A percentile compares a stretch with the other conserved stretches of the same genome.
phyloP scores from a whole-genome alignment of 2,888 invertebrate species.

The Mimachlamys varia region DNA sequence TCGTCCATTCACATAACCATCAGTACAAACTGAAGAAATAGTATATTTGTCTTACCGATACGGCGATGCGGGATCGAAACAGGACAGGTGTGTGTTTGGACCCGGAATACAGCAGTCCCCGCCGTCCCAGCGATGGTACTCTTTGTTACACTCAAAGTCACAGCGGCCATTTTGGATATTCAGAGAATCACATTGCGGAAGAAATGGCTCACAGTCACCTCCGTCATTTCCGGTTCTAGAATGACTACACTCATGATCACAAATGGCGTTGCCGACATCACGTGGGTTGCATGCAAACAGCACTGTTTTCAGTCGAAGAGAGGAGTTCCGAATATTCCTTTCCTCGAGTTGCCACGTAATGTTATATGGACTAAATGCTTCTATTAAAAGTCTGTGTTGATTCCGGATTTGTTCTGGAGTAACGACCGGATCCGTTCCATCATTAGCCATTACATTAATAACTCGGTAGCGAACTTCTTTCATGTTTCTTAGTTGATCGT shows the following conservation, averaged over 20 bases:
- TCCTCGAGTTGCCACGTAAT: slow-evolving; percentile 68
- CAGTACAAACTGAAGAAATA: background rate
- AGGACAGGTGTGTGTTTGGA: slow-evolving; percentile 60
- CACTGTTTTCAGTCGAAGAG: slow-evolving; percentile 65
- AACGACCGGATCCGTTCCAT: slow-evolving; percentile 72
- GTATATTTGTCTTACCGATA: slow-evolving; percentile 63
- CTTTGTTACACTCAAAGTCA: slow-evolving; percentile 74
- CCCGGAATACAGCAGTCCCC: slow-evolving; percentile 76
- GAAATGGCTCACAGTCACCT: slow-evolving; percentile 75
- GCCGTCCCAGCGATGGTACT: slow-evolving; percentile 73
- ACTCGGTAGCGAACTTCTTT: slow-evolving; percentile 72
- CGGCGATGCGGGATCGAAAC: slow-evolving; percentile 72
- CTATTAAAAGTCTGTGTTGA: slow-evolving; percentile 68
- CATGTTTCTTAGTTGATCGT: slow-evolving; percentile 58
- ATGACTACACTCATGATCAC: slow-evolving; percentile 74
- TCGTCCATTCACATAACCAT: too few relatives aligned
- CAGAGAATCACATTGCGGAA: slow-evolving; percentile 58
- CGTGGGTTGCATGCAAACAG: slow-evolving; percentile 73
- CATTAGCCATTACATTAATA: slow-evolving; percentile 71
- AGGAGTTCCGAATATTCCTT: slow-evolving; percentile 62
- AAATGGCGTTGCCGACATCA: slow-evolving; percentile 73
- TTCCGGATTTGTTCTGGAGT: slow-evolving; percentile 64
- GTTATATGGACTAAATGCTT: slow-evolving; percentile 75
- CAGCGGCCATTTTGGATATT: slow-evolving; percentile 71
- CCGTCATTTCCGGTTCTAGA: slow-evolving; percentile 76